Evolutionary conservation across 1,140 invertebrate genomes (phyloP).

Genomic region (Drosophila setifemur): DNA sequence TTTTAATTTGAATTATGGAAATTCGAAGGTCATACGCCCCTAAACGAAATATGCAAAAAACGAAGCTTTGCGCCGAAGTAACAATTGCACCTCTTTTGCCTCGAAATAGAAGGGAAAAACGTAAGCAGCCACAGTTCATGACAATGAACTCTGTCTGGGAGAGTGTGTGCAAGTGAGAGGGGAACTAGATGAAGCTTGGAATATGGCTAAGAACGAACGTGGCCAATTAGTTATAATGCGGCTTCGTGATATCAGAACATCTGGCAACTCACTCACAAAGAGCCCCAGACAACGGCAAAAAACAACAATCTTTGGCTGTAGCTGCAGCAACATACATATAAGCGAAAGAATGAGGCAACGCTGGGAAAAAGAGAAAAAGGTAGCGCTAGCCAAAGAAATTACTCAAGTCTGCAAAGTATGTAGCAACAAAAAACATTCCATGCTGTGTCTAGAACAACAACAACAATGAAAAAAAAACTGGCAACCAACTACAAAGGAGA

Average conservation of each 20-base stretch:
- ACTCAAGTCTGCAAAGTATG: constrained; percentile 79
- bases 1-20: constrained; percentile 73
- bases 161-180: neutral
- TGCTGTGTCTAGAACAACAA: constrained; percentile 47
- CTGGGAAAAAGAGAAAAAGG: constrained; percentile 67
- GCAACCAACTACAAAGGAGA: constrained; percentile 47
- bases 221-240: constrained; percentile 80
- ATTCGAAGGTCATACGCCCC: constrained; percentile 74
- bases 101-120: constrained; percentile 36
- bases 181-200: neutral
- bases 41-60: constrained; percentile 73
- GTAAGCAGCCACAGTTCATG: constrained; percentile 53
- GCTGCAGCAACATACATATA: constrained; percentile 29
- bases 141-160: constrained; percentile 62
- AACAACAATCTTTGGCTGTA: constrained; percentile 39
- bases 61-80: constrained; percentile 44
- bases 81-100: constrained; percentile 69
- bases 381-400: constrained; percentile 74
- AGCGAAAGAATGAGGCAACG: constrained; percentile 37
- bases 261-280: constrained; percentile 77
- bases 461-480: constrained; percentile 19
- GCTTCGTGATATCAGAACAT: constrained; percentile 80
- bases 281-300: constrained; percentile 43
- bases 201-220: constrained; percentile 65
- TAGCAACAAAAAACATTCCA: constrained; percentile 47